Base-by-base conservation (phyloP, 2,888 invertebrate species). In the Xestia rhomboidea region DNA sequence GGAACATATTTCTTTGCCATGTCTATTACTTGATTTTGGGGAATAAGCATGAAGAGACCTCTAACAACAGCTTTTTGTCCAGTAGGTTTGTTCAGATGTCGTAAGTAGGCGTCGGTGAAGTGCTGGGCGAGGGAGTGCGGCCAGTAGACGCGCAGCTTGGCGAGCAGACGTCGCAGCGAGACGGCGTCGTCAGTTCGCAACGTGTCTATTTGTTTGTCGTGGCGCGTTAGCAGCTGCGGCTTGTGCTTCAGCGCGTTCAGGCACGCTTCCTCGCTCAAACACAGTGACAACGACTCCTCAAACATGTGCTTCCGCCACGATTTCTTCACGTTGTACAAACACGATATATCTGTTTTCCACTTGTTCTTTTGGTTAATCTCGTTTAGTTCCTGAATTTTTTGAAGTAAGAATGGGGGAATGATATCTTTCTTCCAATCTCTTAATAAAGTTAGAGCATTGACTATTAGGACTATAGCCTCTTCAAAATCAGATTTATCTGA, bases 251-350 rank as follows among this genome's bases (percentile, higher is more conserved):
- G n/a, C 10, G 51, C 51, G 51, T 95, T 95, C 5, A 95, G 34
- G 68, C 92, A 95, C 11, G 89, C 88, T 70, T 89, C 88, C 87
- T 92, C 91, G 44, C 81, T 85, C 2, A 92, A 90, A 34, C 82
- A 83, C 64, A 95, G 71, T 24, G 85, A 71, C 30, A 95, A 81
- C 0, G 95, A 95, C 70, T 94, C 92, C 60, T 92, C 91, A 81
- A 95, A 94, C 88, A 96, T 85, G 60, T 89, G 75, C 69, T 89
- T 94, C 30, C 90, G 92, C 94, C 94, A 95, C 7, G 91, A 88
- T 80, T 94, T 95, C 2, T 93, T 92, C 13, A 89, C 72, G 66
- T 90, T 88, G 82, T 95, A 95, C 8, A 95, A 83, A 18, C 72
- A 67, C 0, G 90, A 79, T 54, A 94, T 79, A 67, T 90, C 81